Conservation (phyloP, 2,113 vertebrate species). For the Leucoraja erinaceus region DNA sequence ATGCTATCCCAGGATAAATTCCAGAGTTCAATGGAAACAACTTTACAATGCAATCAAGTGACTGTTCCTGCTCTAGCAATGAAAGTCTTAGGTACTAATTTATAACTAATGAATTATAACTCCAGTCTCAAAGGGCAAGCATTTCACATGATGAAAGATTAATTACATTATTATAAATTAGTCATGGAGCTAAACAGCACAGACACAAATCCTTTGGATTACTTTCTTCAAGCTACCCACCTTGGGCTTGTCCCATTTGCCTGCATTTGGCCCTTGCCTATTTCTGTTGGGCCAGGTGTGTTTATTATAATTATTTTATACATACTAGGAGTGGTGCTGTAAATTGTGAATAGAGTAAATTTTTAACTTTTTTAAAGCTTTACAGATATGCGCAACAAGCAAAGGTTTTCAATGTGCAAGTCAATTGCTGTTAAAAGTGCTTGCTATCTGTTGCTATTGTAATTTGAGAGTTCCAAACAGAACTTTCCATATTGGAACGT, state of each 20-base stretch:
- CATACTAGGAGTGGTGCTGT: not conserved
- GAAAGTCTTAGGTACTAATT: not conserved
- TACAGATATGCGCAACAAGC: not conserved
- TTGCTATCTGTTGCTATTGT: slow-evolving; percentile 7
- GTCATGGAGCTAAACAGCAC: not conserved
- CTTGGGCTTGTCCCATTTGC: no score
- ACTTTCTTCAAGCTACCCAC: not conserved
- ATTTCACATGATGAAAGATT: not conserved
- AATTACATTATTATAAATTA: not conserved
- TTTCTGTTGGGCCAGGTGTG: not conserved
- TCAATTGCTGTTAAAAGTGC: not conserved
- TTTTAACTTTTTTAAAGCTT: not conserved
- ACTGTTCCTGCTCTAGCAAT: not conserved
- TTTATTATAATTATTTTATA: not conserved
- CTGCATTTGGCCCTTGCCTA: no score
- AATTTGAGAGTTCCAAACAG: slow-evolving; percentile 18
- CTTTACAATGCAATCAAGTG: not conserved
- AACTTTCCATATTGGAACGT: slow-evolving; percentile 22
- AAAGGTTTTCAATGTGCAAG: not conserved
- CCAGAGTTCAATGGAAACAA: not conserved
- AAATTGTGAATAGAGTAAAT: not conserved
- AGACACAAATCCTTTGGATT: no score
- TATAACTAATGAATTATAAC: no score
- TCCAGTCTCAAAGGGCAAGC: not conserved
- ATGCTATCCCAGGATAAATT: not conserved